A percentile compares a stretch with the other conserved stretches of the same genome.
These are phyloP conservation scores for Trachops cirrhosus DNA, from an alignment of 2,797 vertebrate genomes.

Conservation along the genomic window DNA sequence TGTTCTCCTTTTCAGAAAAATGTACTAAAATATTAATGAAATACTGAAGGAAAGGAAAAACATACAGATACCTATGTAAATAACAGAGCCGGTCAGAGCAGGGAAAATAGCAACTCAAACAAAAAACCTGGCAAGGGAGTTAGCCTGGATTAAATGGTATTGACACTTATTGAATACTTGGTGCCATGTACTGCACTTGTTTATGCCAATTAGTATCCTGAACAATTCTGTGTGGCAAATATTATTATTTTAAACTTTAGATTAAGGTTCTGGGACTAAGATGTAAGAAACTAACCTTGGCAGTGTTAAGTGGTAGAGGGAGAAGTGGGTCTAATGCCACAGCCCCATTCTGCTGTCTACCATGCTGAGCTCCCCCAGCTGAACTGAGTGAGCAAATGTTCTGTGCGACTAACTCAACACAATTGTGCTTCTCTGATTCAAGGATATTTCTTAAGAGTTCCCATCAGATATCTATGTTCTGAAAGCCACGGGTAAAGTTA, in stretches of 20 bases:
- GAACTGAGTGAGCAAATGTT: neutral
- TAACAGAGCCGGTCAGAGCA: neutral
- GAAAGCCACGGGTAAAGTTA: neutral
- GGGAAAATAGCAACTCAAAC: neutral
- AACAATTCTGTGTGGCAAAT: neutral
- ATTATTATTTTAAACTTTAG: neutral
- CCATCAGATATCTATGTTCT: neutral
- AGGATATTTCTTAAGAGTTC: neutral
- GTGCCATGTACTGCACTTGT: neutral
- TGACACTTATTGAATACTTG: neutral
- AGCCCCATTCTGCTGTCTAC: neutral
- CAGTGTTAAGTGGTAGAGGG: neutral
- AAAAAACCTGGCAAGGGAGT: neutral
- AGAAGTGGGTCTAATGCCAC: neutral
- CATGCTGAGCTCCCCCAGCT: neutral
- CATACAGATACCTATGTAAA: neutral
- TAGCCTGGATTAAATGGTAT: neutral
- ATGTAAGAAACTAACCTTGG: neutral
- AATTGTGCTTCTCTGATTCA: neutral
- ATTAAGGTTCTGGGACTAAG: neutral
- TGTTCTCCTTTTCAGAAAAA: neutral
- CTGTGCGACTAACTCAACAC: neutral
- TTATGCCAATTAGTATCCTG: neutral
- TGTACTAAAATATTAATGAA: constrained; percentile 11
- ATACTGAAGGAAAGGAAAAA: neutral